These are phyloP conservation scores for Phortica variegata DNA, from an alignment of 1,140 invertebrate species.

Conservation along the genomic window DNA sequence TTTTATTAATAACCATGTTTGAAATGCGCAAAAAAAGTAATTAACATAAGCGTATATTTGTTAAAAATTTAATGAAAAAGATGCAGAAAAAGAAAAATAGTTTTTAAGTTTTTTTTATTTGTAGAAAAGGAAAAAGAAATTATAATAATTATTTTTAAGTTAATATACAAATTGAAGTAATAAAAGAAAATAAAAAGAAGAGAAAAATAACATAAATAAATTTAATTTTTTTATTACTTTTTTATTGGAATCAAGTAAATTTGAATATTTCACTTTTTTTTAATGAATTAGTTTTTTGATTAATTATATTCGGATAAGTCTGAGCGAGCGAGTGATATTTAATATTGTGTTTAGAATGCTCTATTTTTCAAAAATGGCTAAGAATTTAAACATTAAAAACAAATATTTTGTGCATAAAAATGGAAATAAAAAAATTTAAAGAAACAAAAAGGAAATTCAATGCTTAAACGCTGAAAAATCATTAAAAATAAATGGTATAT, in stretches of 20 bases:
- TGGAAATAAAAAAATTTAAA: constrained; percentile 14
- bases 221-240: too few relatives aligned
- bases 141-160: constrained; percentile 11
- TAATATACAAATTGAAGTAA: constrained; percentile 3
- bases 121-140: constrained; percentile 14
- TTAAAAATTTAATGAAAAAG: too few relatives aligned
- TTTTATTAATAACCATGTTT: not conserved
- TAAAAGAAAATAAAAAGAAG: constrained; percentile 16
- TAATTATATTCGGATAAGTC: constrained; percentile 57
- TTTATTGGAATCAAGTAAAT: too few relatives aligned
- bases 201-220: too few relatives aligned
- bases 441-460: constrained; percentile 3
- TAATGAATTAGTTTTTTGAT: too few relatives aligned
- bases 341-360: constrained; percentile 57
- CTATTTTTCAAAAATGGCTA: constrained; percentile 20
- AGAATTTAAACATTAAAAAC: constrained; percentile 20
- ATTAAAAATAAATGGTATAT: constrained; percentile 1
- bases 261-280: too few relatives aligned
- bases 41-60: too few relatives aligned
- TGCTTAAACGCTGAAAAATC: not conserved
- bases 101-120: too few relatives aligned
- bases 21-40: not conserved
- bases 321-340: constrained; percentile 57
- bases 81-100: too few relatives aligned
- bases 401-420: constrained; percentile 16